Evolutionary conservation across 2,797 vertebrate species (phyloP).

Genomic region (Pangasius sanitwongsei): DNA sequence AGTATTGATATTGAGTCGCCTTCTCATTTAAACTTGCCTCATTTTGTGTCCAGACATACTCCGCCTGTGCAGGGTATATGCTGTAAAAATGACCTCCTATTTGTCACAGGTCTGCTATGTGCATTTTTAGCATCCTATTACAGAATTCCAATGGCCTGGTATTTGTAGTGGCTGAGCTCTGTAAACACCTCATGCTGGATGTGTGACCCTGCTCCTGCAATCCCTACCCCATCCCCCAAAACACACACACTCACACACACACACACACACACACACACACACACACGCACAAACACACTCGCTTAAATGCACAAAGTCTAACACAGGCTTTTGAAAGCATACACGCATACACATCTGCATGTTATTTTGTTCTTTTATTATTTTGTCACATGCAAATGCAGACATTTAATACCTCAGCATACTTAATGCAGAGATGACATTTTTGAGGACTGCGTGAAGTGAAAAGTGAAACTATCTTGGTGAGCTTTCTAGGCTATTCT

Average conservation of each 20-base stretch:
- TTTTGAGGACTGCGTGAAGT: background rate
- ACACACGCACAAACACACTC: background rate
- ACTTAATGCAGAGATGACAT: background rate
- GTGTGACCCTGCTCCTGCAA: slow-evolving; percentile 21
- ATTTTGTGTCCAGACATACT: background rate
- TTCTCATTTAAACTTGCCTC: slow-evolving; percentile 23
- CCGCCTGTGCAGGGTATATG: background rate
- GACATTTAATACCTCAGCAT: background rate
- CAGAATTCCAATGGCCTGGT: slow-evolving; percentile 48
- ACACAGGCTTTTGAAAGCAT: background rate
- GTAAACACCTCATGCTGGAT: slow-evolving; percentile 37
- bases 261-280: background rate
- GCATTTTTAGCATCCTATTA: slow-evolving; percentile 47
- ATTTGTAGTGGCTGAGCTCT: slow-evolving; percentile 46
- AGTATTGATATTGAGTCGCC: slow-evolving; percentile 36
- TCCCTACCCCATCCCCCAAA: background rate
- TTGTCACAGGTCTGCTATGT: slow-evolving; percentile 33
- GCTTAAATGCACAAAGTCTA: background rate
- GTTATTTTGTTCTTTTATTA: background rate
- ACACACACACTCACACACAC: slow-evolving; percentile 1
- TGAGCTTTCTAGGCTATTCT: background rate
- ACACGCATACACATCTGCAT: background rate
- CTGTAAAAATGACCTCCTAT: slow-evolving; percentile 20
- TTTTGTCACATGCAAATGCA: background rate
- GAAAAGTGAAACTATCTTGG: background rate